These are phyloP conservation scores for Malurus melanocephalus DNA, from an alignment of 2,113 vertebrate species.

Conservation along the genomic window DNA sequence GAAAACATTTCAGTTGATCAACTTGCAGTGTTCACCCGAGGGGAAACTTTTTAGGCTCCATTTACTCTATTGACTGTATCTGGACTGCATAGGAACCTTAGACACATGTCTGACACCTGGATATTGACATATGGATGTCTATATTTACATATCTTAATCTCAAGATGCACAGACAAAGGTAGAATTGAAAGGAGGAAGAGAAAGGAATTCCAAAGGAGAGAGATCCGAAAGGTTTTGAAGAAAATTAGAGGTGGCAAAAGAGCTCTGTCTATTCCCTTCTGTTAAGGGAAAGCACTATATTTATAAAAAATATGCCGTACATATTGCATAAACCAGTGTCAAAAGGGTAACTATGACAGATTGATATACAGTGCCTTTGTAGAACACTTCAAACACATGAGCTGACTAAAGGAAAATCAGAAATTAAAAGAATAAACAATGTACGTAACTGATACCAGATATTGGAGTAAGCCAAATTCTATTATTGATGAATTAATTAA, in stretches of 20 bases:
- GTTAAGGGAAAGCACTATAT: background rate
- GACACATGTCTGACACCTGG: background rate
- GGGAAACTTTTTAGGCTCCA: background rate
- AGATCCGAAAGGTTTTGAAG: background rate
- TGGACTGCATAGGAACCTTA: background rate
- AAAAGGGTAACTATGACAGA: slow-evolving; percentile 29
- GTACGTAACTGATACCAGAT: background rate
- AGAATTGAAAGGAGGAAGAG: background rate
- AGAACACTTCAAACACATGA: slow-evolving; percentile 42
- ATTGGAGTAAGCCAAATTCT: background rate
- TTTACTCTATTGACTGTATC: background rate
- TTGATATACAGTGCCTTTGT: background rate
- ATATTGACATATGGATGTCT: background rate
- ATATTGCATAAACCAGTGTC: slow-evolving; percentile 11
- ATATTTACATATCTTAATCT: background rate
- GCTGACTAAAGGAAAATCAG: slow-evolving; percentile 20
- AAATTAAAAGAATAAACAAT: slow-evolving; percentile 37
- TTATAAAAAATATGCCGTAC: background rate
- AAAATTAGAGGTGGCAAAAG: background rate
- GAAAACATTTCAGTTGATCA: background rate
- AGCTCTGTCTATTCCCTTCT: background rate
- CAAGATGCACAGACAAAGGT: background rate
- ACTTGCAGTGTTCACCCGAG: background rate
- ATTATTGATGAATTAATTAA: slow-evolving; percentile 48
- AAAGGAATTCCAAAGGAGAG: background rate